These are phyloP conservation scores for Actinernus sp. DNA, from an alignment of 92 coral and sea anemone species.

Conservation along the genomic window DNA sequence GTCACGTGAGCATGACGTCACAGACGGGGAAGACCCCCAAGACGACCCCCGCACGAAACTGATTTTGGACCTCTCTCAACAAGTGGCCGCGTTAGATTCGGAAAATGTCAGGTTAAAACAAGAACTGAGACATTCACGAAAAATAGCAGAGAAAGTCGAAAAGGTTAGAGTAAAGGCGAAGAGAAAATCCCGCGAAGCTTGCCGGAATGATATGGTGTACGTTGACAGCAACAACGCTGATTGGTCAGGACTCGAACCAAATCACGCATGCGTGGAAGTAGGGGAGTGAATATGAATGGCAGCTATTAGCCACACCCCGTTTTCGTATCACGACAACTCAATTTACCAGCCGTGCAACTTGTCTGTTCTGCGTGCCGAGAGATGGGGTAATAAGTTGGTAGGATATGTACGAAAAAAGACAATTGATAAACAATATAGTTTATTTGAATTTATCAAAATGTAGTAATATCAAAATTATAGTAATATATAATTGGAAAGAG, in stretches of 20 bases:
- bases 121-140: conserved; percentile 64
- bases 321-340: no score
- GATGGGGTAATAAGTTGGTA: no score
- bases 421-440: no score
- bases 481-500: no score
- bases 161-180: conserved; percentile 37
- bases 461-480: no score
- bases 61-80: conserved; percentile 75
- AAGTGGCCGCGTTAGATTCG: conserved; percentile 70
- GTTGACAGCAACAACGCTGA: not conserved
- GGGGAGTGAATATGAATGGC: not conserved
- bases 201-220: not conserved
- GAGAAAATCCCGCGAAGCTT: conserved; percentile 16
- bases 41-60: conserved; percentile 67
- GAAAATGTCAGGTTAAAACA: conserved; percentile 63
- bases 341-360: no score
- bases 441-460: no score
- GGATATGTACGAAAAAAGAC: no score
- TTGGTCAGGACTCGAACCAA: not conserved
- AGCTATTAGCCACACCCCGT: no score
- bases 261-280: not conserved
- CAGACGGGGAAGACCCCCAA: conserved; percentile 15
- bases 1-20: conserved; percentile 14
- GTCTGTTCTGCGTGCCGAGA: no score
- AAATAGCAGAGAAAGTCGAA: conserved; percentile 65